Conservation (phyloP, 2,888 invertebrate genomes). For the Helobdella robusta region DNA sequence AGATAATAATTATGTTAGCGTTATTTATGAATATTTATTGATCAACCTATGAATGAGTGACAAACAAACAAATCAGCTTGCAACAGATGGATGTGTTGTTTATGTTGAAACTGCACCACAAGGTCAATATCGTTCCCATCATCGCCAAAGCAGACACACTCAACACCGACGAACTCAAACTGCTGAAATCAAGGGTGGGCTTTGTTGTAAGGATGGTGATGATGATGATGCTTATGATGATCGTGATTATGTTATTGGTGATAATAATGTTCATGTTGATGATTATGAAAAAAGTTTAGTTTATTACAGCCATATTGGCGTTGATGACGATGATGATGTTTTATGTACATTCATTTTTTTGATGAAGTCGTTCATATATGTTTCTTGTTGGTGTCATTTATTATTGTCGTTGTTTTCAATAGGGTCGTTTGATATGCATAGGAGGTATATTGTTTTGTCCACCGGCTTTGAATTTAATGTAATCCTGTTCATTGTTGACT, state of each 20-base stretch:
- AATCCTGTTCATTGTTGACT: too few species aligned
- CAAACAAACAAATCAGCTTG: too few species aligned
- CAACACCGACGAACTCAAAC: constrained; percentile 44
- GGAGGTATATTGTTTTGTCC: too few species aligned
- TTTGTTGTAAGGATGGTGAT: neutral
- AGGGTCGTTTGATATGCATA: too few species aligned
- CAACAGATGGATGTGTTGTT: constrained; percentile 48
- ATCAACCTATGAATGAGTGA: too few species aligned
- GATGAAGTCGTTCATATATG: neutral
- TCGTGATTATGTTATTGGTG: neutral
- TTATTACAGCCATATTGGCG: neutral
- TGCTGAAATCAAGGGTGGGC: constrained; percentile 51
- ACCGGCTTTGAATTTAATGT: too few species aligned
- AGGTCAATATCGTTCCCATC: constrained; percentile 51
- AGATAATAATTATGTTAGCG: too few species aligned
- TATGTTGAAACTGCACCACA: constrained; percentile 48
- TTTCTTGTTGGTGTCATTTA: too few species aligned
- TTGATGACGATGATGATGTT: constrained; percentile 12
- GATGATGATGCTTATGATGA: neutral
- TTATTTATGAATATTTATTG: too few species aligned
- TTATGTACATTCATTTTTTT: neutral
- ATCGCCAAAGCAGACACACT: constrained; percentile 50
- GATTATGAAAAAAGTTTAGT: neutral
- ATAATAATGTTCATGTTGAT: constrained; percentile 4
- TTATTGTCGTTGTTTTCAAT: too few species aligned